Evolutionary conservation across 1,140 invertebrate species (phyloP).

Genomic region (Danaus plexippus): DNA sequence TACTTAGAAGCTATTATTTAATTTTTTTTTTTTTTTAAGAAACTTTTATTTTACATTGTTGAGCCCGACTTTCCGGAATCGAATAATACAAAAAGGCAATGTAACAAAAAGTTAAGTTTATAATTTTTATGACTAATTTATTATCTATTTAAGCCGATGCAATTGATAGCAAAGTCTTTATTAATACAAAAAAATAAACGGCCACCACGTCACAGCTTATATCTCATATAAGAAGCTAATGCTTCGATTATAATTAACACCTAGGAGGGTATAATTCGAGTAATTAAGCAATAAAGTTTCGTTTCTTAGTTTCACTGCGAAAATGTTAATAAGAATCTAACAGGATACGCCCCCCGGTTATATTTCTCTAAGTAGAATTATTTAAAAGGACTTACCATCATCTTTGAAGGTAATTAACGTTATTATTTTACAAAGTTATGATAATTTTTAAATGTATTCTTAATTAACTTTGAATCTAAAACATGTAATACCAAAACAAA

Average conservation of each 20-base stretch:
- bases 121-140: background rate
- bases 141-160: background rate
- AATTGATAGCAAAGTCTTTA: background rate
- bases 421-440: background rate
- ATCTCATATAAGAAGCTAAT: background rate
- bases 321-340: constrained; percentile 7
- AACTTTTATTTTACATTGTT: too few relatives aligned
- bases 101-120: background rate
- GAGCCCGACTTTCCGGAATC: too few relatives aligned
- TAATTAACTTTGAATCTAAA: background rate
- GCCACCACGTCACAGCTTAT: background rate
- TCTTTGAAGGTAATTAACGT: constrained; percentile 9
- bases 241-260: too few relatives aligned
- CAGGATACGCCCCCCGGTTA: constrained; percentile 25
- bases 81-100: too few relatives aligned
- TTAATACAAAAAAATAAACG: background rate
- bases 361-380: constrained; percentile 5
- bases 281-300: too few relatives aligned
- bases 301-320: background rate
- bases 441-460: background rate
- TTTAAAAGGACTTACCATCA: constrained; percentile 22
- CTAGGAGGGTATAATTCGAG: too few relatives aligned
- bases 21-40: too few relatives aligned
- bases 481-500: background rate
- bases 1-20: too few relatives aligned